phyloP scores from a whole-genome alignment of 2,113 vertebrate species.

The Eulemur rufifrons region DNA sequence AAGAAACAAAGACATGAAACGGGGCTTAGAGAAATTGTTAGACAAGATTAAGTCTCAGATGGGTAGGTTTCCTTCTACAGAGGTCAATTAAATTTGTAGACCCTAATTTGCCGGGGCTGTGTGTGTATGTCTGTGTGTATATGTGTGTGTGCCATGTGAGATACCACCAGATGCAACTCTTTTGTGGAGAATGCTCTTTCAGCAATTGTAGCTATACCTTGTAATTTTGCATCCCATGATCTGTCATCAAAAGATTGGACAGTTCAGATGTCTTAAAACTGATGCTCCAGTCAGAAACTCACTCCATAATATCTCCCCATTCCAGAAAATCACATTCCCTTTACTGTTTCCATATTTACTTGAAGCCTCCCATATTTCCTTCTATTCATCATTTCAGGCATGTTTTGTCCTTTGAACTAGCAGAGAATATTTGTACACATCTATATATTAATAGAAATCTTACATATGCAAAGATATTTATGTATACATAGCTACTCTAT shows the following conservation, averaged over 20 bases:
- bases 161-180: background rate
- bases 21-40: slow-evolving; percentile 23
- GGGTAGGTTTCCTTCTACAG: slow-evolving; percentile 1
- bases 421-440: background rate
- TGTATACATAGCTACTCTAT: background rate
- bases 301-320: background rate
- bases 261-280: background rate
- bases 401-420: background rate
- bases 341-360: background rate
- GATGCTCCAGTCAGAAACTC: background rate
- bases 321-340: background rate
- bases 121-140: background rate
- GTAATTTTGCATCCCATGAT: background rate
- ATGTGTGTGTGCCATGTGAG: too few species aligned
- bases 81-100: background rate
- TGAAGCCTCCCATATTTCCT: background rate
- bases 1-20: slow-evolving; percentile 75
- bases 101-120: background rate
- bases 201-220: background rate
- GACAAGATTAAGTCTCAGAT: slow-evolving; percentile 21
- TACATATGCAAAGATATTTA: background rate
- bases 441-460: background rate
- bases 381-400: background rate
- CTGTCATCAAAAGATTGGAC: background rate
- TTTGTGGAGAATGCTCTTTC: background rate